Conservation (phyloP, 1,140 invertebrate genomes). For the Trichonephila inaurata region DNA sequence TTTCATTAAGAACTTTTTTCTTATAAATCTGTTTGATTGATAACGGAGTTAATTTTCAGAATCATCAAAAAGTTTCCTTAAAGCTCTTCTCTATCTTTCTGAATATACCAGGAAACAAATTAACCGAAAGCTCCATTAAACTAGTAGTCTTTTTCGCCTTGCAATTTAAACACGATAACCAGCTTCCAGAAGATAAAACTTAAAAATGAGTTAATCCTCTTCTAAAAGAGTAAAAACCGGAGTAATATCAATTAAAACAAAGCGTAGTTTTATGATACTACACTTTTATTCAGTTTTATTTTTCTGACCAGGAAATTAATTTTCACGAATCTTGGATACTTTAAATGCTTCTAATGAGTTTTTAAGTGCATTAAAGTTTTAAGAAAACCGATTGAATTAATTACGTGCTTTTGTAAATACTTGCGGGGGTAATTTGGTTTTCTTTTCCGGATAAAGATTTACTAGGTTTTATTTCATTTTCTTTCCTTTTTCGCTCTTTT, state of each 20-base stretch:
- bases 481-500: no score
- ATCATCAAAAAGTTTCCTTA: neutral
- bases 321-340: neutral
- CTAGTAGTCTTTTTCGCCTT: slow-evolving; percentile 73
- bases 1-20: no score
- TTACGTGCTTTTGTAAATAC: neutral
- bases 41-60: neutral
- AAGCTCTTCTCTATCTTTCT: neutral
- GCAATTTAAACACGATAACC: slow-evolving; percentile 14
- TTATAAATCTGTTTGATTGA: neutral
- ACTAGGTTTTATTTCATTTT: neutral
- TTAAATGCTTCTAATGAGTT: slow-evolving; percentile 12
- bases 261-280: neutral
- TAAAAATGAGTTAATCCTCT: neutral
- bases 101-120: slow-evolving; percentile 73
- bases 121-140: neutral
- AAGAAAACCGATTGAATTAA: slow-evolving; percentile 7
- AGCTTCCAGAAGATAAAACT: neutral
- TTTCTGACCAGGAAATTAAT: slow-evolving; percentile 27
- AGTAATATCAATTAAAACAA: slow-evolving; percentile 18
- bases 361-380: slow-evolving; percentile 15
- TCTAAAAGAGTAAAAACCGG: neutral
- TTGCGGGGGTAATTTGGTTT: neutral
- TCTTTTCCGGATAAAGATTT: neutral
- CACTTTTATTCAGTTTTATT: neutral